Conservation (phyloP, 1,140 invertebrate genomes). For the Pseudomyrmex gracilis region DNA sequence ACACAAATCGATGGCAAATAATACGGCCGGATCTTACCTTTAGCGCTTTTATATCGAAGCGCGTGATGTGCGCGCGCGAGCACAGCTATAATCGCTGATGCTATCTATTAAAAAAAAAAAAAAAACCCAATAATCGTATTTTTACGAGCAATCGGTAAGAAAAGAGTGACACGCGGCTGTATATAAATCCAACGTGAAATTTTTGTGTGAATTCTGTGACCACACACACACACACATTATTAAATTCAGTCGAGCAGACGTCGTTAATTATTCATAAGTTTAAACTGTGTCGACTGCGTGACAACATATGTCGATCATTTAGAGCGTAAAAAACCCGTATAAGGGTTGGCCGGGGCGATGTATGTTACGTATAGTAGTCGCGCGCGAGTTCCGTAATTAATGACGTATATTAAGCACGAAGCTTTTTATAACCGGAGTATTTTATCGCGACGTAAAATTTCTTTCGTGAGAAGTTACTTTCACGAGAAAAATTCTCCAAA, state of each 20-base stretch:
- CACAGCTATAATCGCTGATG: slow-evolving; percentile 15
- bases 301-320: slow-evolving; percentile 24
- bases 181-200: slow-evolving; percentile 26
- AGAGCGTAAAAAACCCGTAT: slow-evolving; percentile 21
- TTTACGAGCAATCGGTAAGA: slow-evolving; percentile 21
- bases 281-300: slow-evolving; percentile 4
- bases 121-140: slow-evolving; percentile 10
- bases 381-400: slow-evolving; percentile 27
- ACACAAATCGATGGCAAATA: slow-evolving; percentile 28
- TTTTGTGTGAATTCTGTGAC: slow-evolving; percentile 21
- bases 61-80: slow-evolving; percentile 35
- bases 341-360: slow-evolving; percentile 6
- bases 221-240: neutral
- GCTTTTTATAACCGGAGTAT: too few species aligned
- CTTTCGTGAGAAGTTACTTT: slow-evolving; percentile 13
- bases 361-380: neutral
- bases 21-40: slow-evolving; percentile 24
- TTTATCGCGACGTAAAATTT: slow-evolving; percentile 3
- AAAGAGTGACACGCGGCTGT: slow-evolving; percentile 17
- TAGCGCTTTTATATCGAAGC: slow-evolving; percentile 29
- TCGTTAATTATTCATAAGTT: slow-evolving; percentile 19
- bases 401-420: neutral
- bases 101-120: too few species aligned
- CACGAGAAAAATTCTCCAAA: slow-evolving; percentile 30
- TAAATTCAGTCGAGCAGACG: slow-evolving; percentile 15